A percentile compares a stretch with the other conserved stretches of the same genome.
Conservation (phyloP, 2,888 invertebrate genomes). For the Dryocosmus kuriphilus region DNA sequence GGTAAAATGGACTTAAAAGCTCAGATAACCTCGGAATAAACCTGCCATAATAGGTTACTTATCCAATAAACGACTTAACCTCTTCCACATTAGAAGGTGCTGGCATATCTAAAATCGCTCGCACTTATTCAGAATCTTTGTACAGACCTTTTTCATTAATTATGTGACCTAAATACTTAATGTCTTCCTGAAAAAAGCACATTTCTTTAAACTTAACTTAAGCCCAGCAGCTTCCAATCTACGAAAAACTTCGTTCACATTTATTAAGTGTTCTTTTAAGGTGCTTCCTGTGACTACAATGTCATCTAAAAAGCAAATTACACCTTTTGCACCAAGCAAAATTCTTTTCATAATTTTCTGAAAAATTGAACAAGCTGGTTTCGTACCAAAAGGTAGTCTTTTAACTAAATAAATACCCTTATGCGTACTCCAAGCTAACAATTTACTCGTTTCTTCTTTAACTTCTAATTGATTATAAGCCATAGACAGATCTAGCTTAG, state of each 20-base stretch:
- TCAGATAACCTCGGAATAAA: constrained; percentile 45
- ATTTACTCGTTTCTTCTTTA: not conserved
- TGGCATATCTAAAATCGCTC: constrained; percentile 49
- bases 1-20: constrained; percentile 39
- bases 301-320: constrained; percentile 30
- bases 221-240: constrained; percentile 16
- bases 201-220: no score
- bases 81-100: constrained; percentile 44
- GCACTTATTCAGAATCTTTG: constrained; percentile 50
- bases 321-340: not conserved
- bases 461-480: constrained; percentile 40
- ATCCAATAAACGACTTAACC: constrained; percentile 49
- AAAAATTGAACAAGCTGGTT: constrained; percentile 33
- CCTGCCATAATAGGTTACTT: constrained; percentile 49
- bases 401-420: constrained; percentile 40
- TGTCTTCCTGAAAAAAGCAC: constrained; percentile 63
- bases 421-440: constrained; percentile 45
- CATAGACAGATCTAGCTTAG: constrained; percentile 38
- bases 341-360: constrained; percentile 31
- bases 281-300: constrained; percentile 38
- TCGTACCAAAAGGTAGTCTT: constrained; percentile 29
- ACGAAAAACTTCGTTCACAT: not conserved
- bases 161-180: constrained; percentile 67
- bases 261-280: no score
- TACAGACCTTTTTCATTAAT: constrained; percentile 55